Conservation (phyloP, 2,888 invertebrate species). For the Thecocarcelia acutangulata region DNA sequence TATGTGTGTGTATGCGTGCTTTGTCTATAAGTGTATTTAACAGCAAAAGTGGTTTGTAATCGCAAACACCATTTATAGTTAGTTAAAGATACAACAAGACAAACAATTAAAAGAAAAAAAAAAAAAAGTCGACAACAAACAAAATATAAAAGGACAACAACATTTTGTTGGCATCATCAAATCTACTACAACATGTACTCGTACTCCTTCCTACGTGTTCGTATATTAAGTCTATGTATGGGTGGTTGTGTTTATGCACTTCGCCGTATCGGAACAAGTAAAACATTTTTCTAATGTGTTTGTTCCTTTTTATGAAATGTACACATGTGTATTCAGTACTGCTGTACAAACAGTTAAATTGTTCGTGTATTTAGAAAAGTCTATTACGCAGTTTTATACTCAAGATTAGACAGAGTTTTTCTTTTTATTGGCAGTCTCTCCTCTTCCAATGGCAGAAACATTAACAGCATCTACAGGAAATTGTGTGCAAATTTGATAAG, state of each 20-base stretch:
- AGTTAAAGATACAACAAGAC: constrained; percentile 51
- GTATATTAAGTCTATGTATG: background rate
- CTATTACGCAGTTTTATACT: constrained; percentile 14
- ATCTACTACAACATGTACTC: constrained; percentile 50
- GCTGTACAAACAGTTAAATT: background rate
- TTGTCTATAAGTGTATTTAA: constrained; percentile 49
- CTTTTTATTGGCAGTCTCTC: constrained; percentile 3
- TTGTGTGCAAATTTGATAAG: constrained; percentile 14
- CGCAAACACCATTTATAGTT: constrained; percentile 67
- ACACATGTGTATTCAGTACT: constrained; percentile 16
- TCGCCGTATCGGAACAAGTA: background rate
- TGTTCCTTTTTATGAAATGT: constrained; percentile 10
- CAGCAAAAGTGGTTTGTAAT: constrained; percentile 67
- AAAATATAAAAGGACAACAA: constrained; percentile 4
- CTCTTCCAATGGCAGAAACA: constrained; percentile 11
- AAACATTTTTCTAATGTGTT: constrained; percentile 2
- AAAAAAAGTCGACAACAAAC: too few species aligned
- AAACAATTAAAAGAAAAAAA: constrained; percentile 26
- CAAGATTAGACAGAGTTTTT: too few species aligned
- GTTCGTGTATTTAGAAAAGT: constrained; percentile 1
- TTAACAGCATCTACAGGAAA: constrained; percentile 10
- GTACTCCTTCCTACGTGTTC: constrained; percentile 6
- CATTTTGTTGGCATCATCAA: constrained; percentile 69
- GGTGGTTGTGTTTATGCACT: background rate
- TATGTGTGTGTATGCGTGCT: constrained; percentile 4